Percentiles rank a stretch among this genome's conserved stretches.
Conservation (phyloP, 2,888 invertebrate species). For the Drosophila mimetica region DNA sequence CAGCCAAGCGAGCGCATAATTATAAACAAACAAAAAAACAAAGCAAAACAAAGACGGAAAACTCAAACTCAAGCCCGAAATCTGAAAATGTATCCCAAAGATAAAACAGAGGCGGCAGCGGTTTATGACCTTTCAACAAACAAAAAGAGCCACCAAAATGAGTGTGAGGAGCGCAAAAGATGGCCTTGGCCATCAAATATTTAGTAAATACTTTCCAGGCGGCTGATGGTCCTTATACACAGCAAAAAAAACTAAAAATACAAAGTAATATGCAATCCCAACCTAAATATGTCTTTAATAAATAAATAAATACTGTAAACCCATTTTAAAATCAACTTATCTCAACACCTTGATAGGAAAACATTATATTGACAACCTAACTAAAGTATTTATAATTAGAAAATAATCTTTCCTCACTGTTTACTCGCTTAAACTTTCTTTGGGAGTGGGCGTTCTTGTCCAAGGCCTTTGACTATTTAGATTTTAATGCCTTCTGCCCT, state of each 20-base stretch:
- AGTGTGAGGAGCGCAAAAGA: conserved; percentile 19
- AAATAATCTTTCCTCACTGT: neutral
- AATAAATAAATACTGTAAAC: neutral
- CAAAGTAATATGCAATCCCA: neutral
- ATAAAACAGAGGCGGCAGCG: conserved; percentile 33
- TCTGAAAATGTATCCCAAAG: conserved; percentile 44
- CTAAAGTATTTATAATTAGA: too few relatives aligned
- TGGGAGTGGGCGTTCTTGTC: neutral
- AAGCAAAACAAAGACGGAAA: conserved; percentile 24
- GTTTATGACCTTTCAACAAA: conserved; percentile 39
- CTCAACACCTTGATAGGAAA: too few relatives aligned
- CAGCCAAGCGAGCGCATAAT: conserved; percentile 67
- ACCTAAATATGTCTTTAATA: neutral
- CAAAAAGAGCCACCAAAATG: conserved; percentile 24
- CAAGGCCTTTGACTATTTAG: conserved; percentile 7
- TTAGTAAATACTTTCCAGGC: conserved; percentile 35
- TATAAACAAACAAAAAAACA: conserved; percentile 71
- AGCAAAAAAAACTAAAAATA: conserved; percentile 1
- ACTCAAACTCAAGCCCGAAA: conserved; percentile 11
- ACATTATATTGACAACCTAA: too few relatives aligned
- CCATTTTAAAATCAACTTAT: too few relatives aligned
- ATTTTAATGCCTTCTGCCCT: conserved; percentile 1
- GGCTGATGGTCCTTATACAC: conserved; percentile 5
- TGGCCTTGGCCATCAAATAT: conserved; percentile 46
- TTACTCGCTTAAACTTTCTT: neutral